These are phyloP conservation scores for Chirona hameri DNA, from an alignment of 2,888 invertebrate species.

Conservation along the genomic window DNA sequence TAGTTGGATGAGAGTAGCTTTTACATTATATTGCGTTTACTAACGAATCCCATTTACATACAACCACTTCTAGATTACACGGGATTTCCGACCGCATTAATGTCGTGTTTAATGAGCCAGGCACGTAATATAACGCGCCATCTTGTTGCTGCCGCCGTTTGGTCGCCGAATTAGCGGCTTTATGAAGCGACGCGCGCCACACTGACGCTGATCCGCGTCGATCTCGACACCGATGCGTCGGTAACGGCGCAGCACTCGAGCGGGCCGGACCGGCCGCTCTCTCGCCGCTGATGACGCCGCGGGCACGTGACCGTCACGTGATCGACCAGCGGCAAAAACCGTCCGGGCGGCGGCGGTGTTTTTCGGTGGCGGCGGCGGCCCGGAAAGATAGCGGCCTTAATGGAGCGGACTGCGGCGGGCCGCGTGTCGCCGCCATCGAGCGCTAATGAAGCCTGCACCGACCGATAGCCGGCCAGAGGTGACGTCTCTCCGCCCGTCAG, in stretches of 20 bases:
- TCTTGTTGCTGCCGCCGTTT: not conserved
- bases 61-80: no score
- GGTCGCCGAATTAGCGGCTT: not conserved
- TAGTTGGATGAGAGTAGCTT: no score
- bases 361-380: not conserved
- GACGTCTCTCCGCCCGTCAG: no score
- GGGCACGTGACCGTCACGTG: not conserved
- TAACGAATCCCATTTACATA: no score
- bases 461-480: not conserved
- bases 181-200: not conserved
- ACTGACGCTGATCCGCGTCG: not conserved
- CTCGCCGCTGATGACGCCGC: not conserved
- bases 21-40: no score
- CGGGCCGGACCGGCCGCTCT: not conserved
- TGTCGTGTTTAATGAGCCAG: not conserved
- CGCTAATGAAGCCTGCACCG: not conserved
- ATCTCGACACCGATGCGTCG: not conserved
- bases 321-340: not conserved
- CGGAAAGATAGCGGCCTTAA: slow-evolving; percentile 27
- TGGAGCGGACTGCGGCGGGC: not conserved
- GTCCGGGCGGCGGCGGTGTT: not conserved
- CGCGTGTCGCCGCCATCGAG: not conserved
- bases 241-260: not conserved
- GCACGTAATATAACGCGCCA: not conserved
- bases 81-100: not conserved